phyloP scores from a whole-genome alignment of 2,888 invertebrate genomes.

The Fragum fragum region DNA sequence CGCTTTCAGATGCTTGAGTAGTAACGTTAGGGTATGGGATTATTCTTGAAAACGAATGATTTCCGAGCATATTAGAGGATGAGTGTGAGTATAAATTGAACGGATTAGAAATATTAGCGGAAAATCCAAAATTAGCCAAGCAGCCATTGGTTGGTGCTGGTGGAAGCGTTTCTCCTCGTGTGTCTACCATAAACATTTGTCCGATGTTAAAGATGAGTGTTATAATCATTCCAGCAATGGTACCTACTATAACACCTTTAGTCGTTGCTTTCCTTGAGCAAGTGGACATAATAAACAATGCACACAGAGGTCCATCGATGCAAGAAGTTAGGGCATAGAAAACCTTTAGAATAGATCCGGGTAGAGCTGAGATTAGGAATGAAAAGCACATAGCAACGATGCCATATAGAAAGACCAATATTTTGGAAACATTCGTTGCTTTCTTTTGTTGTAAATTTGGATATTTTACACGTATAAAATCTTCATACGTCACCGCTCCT shows the following conservation, averaged over 20 bases:
- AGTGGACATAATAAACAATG: background rate
- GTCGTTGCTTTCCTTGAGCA: background rate
- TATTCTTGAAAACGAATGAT: background rate
- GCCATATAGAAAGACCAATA: conserved; percentile 9
- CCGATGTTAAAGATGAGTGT: conserved; percentile 6
- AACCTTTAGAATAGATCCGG: conserved; percentile 13
- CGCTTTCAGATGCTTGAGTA: background rate
- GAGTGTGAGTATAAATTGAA: too few relatives aligned
- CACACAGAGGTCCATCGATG: conserved; percentile 8
- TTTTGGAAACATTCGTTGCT: background rate
- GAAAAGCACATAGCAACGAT: conserved; percentile 22
- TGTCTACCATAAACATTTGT: background rate
- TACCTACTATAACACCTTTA: background rate
- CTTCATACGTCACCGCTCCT: conserved; percentile 52
- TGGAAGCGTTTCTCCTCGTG: background rate
- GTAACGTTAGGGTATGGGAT: background rate
- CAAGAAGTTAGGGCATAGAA: background rate
- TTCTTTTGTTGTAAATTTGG: conserved; percentile 10
- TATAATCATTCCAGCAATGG: background rate
- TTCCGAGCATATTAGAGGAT: background rate
- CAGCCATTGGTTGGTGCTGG: conserved; percentile 33
- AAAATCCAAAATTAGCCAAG: background rate
- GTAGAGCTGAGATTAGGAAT: conserved; percentile 12
- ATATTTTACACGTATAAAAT: conserved; percentile 37
- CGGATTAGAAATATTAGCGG: background rate